Evolutionary conservation across 2,888 invertebrate genomes (phyloP), one percentile per base, ranked within the genome.

Genomic region (Baronia brevicornis): DNA sequence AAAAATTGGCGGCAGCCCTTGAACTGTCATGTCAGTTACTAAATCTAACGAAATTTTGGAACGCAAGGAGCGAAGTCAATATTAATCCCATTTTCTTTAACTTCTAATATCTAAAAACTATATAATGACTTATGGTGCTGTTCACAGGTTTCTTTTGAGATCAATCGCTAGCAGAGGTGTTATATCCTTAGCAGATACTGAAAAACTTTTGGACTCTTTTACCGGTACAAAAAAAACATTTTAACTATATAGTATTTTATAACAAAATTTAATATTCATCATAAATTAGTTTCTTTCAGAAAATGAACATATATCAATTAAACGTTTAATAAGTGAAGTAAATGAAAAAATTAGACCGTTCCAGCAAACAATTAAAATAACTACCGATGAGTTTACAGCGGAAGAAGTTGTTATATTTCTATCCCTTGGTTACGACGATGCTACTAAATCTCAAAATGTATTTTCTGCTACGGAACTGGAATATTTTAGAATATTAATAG

Each of bases 361-460:
- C 31, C 60, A 78, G 39, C 82, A 82, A 46, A 49, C 49, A 22
- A 70, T 84, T 3, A 79, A 78, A 49, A 44, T 77, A 17, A 60
- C 70, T 0, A 67, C 51, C 27, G 73, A 84, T 52, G 80, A 80
- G 39, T 41, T 68, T 0, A 72, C 72, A 0, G 46, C 68, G 39
- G 74, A 82, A 30, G 61, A 73, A 51, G 63, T 73, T 0, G 33
- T 79, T 2, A 52, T 84, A 9, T 82, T 79, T 36, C 35, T 82
- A 2, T 74, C 71, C 1, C 52, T 74, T 2, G 74, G 69, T 1
- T 61, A 58, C 47, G 80, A 82, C 48, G 70, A 69, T 28, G 66
- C 73, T 2, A 66, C 79, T 0, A 78, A 75, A 46, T 53, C 75
- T 1, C 82, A 84, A 36, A 74, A 69, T 39, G 25, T 78, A 3